These are phyloP conservation scores for Aplodontia rufa DNA, from an alignment of 2,113 vertebrate species.

Conservation along the genomic window DNA sequence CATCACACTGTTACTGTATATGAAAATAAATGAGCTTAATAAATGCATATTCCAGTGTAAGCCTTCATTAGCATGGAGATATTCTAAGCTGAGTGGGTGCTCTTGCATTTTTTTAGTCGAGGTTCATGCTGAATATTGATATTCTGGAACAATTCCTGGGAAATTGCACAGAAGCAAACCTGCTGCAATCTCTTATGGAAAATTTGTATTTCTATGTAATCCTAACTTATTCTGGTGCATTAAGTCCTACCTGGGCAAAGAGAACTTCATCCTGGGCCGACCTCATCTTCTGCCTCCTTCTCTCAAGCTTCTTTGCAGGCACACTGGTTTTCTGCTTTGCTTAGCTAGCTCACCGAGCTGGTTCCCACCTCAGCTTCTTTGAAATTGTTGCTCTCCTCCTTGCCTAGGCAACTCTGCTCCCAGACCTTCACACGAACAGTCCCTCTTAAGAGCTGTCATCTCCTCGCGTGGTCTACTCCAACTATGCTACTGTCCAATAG, in stretches of 20 bases:
- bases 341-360: neutral
- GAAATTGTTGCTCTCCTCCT: neutral
- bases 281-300: neutral
- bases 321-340: neutral
- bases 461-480: neutral
- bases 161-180: conserved; percentile 44
- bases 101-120: conserved; percentile 31
- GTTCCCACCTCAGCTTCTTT: neutral
- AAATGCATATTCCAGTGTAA: neutral
- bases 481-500: neutral
- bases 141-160: conserved; percentile 43
- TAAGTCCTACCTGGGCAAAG: neutral
- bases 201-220: conserved; percentile 11
- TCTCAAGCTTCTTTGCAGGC: neutral
- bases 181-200: neutral
- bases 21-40: conserved; percentile 41
- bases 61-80: neutral
- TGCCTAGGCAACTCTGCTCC: neutral
- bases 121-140: neutral
- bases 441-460: too few species aligned
- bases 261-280: neutral
- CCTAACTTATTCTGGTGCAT: neutral
- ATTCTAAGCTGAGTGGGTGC: conserved; percentile 29
- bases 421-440: neutral
- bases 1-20: neutral